Evolutionary conservation across 2,888 invertebrate genomes (phyloP).

Genomic region (Luffia ferchaultella): DNA sequence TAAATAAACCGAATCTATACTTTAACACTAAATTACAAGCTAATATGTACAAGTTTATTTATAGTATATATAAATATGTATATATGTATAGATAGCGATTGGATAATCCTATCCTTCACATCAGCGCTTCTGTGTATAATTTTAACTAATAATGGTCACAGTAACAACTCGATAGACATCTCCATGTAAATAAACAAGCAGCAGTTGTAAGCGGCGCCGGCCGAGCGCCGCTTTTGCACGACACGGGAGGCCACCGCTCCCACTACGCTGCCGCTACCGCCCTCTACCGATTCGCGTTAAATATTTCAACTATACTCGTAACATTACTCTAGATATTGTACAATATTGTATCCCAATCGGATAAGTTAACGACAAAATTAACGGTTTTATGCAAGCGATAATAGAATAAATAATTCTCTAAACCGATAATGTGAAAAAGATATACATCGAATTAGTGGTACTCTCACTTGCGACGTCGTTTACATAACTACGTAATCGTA

Average conservation of each 20-base stretch:
- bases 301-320: slow-evolving; percentile 13
- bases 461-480: slow-evolving; percentile 39
- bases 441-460: slow-evolving; percentile 32
- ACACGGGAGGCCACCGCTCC: slow-evolving; percentile 39
- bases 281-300: slow-evolving; percentile 24
- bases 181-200: slow-evolving; percentile 64
- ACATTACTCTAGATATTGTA: slow-evolving; percentile 16
- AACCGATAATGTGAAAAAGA: slow-evolving; percentile 49
- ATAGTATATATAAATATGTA: slow-evolving; percentile 67
- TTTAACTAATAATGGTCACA: slow-evolving; percentile 63
- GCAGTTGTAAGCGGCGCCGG: slow-evolving; percentile 42
- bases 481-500: slow-evolving; percentile 22
- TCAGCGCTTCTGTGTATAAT: slow-evolving; percentile 60
- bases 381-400: slow-evolving; percentile 38
- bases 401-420: slow-evolving; percentile 60
- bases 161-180: slow-evolving; percentile 64
- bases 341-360: slow-evolving; percentile 18
- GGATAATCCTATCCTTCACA: slow-evolving; percentile 56
- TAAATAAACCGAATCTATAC: slow-evolving; percentile 66
- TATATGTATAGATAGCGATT: slow-evolving; percentile 54
- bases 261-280: slow-evolving; percentile 38
- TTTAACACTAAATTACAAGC: slow-evolving; percentile 61
- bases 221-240: slow-evolving; percentile 52
- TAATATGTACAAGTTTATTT: slow-evolving; percentile 66
- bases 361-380: slow-evolving; percentile 20